These are phyloP conservation scores for Beroe ovata DNA, from an alignment of 37 sponge, comb jelly and placozoan species.

Conservation along the genomic window DNA sequence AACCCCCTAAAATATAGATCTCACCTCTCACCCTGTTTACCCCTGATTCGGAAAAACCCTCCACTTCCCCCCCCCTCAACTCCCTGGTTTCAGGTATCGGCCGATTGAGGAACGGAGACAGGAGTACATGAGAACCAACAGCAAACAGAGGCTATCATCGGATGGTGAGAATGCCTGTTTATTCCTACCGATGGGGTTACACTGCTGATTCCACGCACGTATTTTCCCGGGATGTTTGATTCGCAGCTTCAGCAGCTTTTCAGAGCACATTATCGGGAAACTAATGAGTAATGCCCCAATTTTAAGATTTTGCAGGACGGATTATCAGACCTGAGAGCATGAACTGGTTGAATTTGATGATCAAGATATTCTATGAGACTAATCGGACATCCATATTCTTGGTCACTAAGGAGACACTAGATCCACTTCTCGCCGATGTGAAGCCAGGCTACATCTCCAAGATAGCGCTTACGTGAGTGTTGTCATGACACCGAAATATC, in stretches of 20 bases:
- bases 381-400: constrained; percentile 21
- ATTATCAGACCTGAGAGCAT: constrained; percentile 53
- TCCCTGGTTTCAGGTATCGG: constrained; percentile 30
- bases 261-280: neutral
- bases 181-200: too few species aligned
- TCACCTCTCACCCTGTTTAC: too few species aligned
- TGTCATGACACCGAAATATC: too few species aligned
- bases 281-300: neutral
- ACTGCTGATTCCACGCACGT: neutral
- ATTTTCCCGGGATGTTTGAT: neutral
- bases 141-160: neutral
- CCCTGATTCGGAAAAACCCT: too few species aligned
- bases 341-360: constrained; percentile 66
- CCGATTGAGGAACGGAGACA: constrained; percentile 41
- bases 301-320: neutral
- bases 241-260: neutral
- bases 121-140: constrained; percentile 57
- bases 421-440: constrained; percentile 18
- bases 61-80: too few species aligned
- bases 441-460: constrained; percentile 55
- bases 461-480: constrained; percentile 34
- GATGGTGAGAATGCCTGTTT: too few species aligned
- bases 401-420: constrained; percentile 10
- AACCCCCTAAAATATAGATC: too few species aligned
- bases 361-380: constrained; percentile 57